Conservation (phyloP, 2,797 vertebrate genomes). For the Danio albolineatus region DNA sequence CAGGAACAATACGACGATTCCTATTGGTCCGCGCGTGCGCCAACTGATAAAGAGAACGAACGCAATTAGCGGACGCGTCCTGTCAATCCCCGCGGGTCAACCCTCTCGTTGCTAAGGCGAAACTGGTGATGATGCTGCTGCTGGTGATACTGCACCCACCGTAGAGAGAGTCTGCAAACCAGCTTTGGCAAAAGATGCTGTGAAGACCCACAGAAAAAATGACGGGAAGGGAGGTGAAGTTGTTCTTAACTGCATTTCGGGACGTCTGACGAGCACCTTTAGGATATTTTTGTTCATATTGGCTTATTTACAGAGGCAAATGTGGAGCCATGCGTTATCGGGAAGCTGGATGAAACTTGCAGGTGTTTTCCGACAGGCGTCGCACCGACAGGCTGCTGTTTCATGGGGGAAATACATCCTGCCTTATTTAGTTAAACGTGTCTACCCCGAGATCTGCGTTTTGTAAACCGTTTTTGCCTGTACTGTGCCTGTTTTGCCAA, state of each 20-base stretch:
- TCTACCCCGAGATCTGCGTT: constrained; percentile 1
- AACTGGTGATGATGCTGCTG: constrained; percentile 68
- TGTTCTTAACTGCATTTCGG: constrained; percentile 37
- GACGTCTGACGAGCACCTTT: constrained; percentile 26
- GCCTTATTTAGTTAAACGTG: constrained; percentile 50
- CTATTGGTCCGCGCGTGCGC: constrained; percentile 68
- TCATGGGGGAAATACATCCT: constrained; percentile 55
- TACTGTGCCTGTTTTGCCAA: neutral
- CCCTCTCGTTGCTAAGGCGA: constrained; percentile 78
- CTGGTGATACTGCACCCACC: constrained; percentile 68
- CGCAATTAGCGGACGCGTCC: constrained; percentile 63
- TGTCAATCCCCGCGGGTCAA: constrained; percentile 66
- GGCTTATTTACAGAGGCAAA: constrained; percentile 61
- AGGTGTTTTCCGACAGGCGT: constrained; percentile 76
- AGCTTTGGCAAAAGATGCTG: constrained; percentile 60
- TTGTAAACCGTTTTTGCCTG: neutral
- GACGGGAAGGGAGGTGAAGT: constrained; percentile 51
- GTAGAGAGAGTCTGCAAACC: constrained; percentile 52
- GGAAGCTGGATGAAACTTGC: constrained; percentile 68
- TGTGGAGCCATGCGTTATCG: constrained; percentile 72
- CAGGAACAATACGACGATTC: constrained; percentile 36
- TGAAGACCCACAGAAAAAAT: constrained; percentile 50
- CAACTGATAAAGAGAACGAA: constrained; percentile 53
- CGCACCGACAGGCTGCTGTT: constrained; percentile 66
- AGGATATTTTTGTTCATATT: constrained; percentile 48